Conservation (phyloP, 2,113 vertebrate genomes). For the Propithecus coquereli region DNA sequence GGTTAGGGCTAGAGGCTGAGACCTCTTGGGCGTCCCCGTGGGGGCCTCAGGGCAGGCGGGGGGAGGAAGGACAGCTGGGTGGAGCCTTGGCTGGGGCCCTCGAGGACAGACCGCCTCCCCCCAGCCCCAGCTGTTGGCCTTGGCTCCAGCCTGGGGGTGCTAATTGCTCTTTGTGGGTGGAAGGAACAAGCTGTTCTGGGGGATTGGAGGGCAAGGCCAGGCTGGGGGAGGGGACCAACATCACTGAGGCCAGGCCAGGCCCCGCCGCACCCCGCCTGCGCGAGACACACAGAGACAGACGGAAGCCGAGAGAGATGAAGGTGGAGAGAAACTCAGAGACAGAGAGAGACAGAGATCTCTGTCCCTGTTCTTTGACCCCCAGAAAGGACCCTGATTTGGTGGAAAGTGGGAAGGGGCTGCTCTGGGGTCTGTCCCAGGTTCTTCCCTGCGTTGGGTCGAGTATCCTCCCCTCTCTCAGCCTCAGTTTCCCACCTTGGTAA, state of each 20-base stretch:
- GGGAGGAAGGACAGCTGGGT: background rate
- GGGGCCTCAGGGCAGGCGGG: background rate
- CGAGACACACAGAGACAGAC: background rate
- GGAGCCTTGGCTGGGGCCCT: background rate
- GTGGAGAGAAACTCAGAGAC: background rate
- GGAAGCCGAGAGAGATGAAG: background rate
- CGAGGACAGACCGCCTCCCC: background rate
- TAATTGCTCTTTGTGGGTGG: background rate
- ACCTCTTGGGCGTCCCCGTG: background rate
- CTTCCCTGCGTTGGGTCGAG: background rate
- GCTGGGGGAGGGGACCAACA: background rate
- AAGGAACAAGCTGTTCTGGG: background rate
- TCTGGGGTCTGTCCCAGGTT: background rate
- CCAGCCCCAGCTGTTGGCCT: constrained; percentile 49
- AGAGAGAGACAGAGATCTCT: background rate
- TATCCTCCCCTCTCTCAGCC: background rate
- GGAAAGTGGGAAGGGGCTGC: background rate
- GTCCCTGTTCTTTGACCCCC: background rate
- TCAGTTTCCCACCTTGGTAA: background rate
- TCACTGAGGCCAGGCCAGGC: background rate
- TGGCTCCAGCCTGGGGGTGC: background rate
- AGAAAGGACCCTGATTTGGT: background rate
- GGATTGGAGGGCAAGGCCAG: background rate
- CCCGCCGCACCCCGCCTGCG: fast-evolving
- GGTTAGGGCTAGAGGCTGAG: background rate